phyloP scores from a whole-genome alignment of 1,140 invertebrate species.

The Caenorhabditis tropicalis region DNA sequence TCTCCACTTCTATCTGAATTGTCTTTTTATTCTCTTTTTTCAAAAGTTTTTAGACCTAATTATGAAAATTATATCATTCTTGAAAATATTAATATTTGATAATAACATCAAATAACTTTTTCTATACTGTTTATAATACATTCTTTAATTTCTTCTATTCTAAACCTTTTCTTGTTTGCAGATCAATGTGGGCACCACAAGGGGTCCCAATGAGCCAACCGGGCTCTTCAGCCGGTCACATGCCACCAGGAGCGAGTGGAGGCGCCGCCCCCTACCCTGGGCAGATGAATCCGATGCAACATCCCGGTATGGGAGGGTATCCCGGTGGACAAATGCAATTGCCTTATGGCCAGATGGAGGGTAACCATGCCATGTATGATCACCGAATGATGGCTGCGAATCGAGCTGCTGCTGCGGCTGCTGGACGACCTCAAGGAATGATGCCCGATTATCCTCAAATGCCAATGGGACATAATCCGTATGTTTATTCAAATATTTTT shows the following conservation, averaged over 20 bases:
- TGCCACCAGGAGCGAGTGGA: neutral
- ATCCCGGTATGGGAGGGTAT: neutral
- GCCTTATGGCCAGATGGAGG: constrained; percentile 16
- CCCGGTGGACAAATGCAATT: constrained; percentile 11
- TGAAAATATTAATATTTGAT: too few relatives aligned
- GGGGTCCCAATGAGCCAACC: constrained; percentile 9
- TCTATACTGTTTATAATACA: too few relatives aligned
- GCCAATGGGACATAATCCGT: constrained; percentile 34
- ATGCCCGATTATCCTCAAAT: constrained; percentile 28
- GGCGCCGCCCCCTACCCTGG: neutral
- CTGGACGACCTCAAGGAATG: constrained; percentile 26
- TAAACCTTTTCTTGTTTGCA: neutral
- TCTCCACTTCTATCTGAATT: too few relatives aligned
- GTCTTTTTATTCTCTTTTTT: too few relatives aligned
- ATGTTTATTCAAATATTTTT: too few relatives aligned
- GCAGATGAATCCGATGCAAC: neutral
- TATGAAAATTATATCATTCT: too few relatives aligned
- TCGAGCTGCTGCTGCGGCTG: neutral
- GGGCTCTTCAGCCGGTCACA: constrained; percentile 30
- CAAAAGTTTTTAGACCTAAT: too few relatives aligned
- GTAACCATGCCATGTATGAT: constrained; percentile 23
- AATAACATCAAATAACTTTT: too few relatives aligned
- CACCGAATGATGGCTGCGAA: neutral
- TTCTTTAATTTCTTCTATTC: too few relatives aligned
- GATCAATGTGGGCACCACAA: constrained; percentile 32